These are phyloP conservation scores for Sphecodes monilicornis DNA, from an alignment of 2,888 invertebrate genomes.

Conservation along the genomic window DNA sequence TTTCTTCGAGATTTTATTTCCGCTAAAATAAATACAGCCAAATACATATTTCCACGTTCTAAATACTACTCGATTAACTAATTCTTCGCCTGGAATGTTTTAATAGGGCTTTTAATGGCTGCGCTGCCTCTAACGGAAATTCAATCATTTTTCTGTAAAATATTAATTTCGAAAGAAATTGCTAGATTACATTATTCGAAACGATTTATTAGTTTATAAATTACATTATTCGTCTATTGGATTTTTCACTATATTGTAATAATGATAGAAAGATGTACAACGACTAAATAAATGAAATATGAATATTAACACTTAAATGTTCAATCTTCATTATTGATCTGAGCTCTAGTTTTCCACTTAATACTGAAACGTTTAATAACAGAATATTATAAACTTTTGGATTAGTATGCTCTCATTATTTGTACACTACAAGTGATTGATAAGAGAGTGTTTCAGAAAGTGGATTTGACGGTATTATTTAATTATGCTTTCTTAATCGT, in stretches of 20 bases:
- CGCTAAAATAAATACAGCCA: background rate
- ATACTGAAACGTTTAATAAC: background rate
- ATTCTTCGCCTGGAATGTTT: background rate
- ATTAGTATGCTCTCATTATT: background rate
- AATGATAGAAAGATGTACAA: too few species aligned
- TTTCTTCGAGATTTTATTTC: constrained; percentile 13
- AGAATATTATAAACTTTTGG: background rate
- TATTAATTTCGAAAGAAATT: background rate
- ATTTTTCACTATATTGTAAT: too few species aligned
- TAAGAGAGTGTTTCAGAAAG: background rate
- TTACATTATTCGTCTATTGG: too few species aligned
- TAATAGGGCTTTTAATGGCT: background rate
- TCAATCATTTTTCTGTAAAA: background rate
- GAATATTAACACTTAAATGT: background rate
- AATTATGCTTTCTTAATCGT: background rate
- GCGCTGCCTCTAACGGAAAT: background rate
- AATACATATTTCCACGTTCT: background rate
- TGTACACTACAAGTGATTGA: background rate
- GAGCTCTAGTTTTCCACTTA: background rate
- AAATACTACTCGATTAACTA: background rate
- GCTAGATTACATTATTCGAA: background rate
- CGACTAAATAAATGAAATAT: too few species aligned
- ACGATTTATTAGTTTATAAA: too few species aligned
- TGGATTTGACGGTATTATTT: background rate
- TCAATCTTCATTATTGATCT: background rate